Conservation (phyloP, 2,797 vertebrate genomes). For the Coilia nasus region DNA sequence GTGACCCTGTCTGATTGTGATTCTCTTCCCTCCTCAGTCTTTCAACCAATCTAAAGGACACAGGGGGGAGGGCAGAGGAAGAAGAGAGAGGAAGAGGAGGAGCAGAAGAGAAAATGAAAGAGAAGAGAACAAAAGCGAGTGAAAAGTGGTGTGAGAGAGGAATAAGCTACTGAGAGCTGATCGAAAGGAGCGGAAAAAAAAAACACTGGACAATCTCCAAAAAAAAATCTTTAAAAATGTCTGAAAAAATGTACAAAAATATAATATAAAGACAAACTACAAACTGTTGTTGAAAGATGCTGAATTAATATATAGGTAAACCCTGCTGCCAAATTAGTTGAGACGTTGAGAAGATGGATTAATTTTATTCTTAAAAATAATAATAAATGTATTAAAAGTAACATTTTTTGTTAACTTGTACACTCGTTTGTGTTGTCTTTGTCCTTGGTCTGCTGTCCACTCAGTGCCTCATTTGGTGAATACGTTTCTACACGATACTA, state of each 20-base stretch:
- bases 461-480: neutral
- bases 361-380: slow-evolving; percentile 79
- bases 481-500: no score
- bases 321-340: slow-evolving; percentile 65
- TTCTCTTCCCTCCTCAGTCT: no score
- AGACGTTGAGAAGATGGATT: slow-evolving; percentile 65
- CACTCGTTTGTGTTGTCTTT: slow-evolving; percentile 72
- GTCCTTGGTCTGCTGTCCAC: slow-evolving; percentile 54
- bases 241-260: slow-evolving; percentile 56
- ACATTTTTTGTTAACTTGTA: slow-evolving; percentile 82
- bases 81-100: slow-evolving; percentile 63
- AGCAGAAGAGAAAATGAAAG: slow-evolving; percentile 59
- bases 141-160: slow-evolving; percentile 46
- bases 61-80: slow-evolving; percentile 53
- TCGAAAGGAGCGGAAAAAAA: slow-evolving; percentile 64
- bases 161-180: slow-evolving; percentile 62
- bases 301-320: slow-evolving; percentile 65
- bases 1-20: no score
- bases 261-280: slow-evolving; percentile 60
- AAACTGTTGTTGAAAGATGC: slow-evolving; percentile 63
- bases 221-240: slow-evolving; percentile 58
- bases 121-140: slow-evolving; percentile 57
- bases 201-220: slow-evolving; percentile 63
- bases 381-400: slow-evolving; percentile 78
- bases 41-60: slow-evolving; percentile 51